Evolutionary conservation across 2,797 vertebrate genomes (phyloP).

Genomic region (Hydrophis major): DNA sequence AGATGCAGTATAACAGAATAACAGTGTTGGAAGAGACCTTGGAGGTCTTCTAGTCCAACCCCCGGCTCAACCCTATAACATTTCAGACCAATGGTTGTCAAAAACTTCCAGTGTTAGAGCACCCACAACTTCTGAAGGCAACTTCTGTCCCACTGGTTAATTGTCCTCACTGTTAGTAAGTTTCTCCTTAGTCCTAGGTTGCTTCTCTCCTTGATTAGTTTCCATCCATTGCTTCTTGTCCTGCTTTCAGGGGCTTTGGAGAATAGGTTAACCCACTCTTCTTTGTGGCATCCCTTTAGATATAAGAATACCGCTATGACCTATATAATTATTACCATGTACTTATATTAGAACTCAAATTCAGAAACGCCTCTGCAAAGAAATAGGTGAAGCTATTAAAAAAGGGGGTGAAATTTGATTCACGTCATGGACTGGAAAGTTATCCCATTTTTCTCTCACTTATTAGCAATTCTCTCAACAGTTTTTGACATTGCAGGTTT

Average conservation of each 20-base stretch:
- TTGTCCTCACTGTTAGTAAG: background rate
- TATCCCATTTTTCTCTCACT: background rate
- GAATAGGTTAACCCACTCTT: background rate
- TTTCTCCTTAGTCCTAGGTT: background rate
- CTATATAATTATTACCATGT: background rate
- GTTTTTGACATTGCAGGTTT: background rate
- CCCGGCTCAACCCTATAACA: background rate
- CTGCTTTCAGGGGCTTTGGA: background rate
- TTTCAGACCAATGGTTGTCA: background rate
- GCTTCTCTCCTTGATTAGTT: background rate
- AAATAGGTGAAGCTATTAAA: background rate
- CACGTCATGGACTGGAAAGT: background rate
- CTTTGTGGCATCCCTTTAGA: background rate
- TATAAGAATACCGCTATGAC: background rate
- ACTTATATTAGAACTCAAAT: background rate
- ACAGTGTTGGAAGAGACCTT: background rate
- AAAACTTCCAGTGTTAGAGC: background rate
- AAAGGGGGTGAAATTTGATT: background rate
- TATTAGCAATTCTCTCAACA: background rate
- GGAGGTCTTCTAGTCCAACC: background rate
- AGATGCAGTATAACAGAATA: background rate
- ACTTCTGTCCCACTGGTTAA: background rate
- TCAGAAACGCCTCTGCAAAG: background rate
- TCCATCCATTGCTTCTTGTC: background rate
- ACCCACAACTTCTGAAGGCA: background rate